Base-by-base conservation (phyloP, 2,888 invertebrate species). In the Loripinus fragilis region DNA sequence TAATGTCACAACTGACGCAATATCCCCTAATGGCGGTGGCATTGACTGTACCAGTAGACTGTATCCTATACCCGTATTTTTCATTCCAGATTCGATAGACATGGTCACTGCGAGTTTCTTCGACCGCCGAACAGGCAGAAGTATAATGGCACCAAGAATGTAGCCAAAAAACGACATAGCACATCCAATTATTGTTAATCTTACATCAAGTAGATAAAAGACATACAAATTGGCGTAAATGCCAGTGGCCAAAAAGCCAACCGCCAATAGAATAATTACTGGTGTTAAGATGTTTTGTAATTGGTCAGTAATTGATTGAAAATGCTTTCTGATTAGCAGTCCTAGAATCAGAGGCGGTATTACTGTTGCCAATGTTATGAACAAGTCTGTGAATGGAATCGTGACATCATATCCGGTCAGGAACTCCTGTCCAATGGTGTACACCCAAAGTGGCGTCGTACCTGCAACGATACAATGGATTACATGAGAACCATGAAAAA, bases 11-110 rank as follows among this genome's bases (percentile, higher is more conserved):
- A 90, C 90, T 0, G 97, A 97, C 3, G 98, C 97, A 66, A 98
- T 94, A 94, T 98, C 98, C 0, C 96, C 97, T 85, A 96, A 96
- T 0, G 98, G 98, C 90, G 97, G 97, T 0, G 95, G 95, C 75
- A 98, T 94, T 5, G 97, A 95, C 91, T 97, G 96, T 75, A 96
- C 94, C 71, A 98, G 94, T 87, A 98, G 95, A 93, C 98, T 97
- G 89, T 98, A 98, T 0, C 98, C 95, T 81, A 98, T 96, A 48
- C 98, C 98, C 0, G 98, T 98, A 94, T 98, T 98, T 94, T 98
- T 98, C 71, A 98, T 96, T 73, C 98, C 92, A 0, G 93, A 92
- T 80, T 98, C 98, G 66, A 98, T 96, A 65, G 97, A 96, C 89
- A 98, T 98, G 7, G 98, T 97, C 64, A 87, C 87, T 20, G 90